Base-by-base conservation (phyloP, 37 sponge, comb jelly and placozoan species). In the Halisarca cf. caerulea region DNA sequence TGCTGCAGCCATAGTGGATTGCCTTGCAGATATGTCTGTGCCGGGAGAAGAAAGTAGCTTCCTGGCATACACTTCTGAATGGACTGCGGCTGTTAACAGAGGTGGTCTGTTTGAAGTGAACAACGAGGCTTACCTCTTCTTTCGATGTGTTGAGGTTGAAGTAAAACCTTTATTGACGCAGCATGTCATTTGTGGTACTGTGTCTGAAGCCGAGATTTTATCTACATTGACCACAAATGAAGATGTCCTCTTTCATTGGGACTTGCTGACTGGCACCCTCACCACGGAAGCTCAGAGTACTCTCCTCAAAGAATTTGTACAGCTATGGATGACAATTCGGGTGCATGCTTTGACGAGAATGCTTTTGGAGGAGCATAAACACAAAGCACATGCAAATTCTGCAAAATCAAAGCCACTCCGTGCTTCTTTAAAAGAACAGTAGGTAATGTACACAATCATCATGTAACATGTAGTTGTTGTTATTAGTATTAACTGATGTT, bases 171-270 rank as follows among this genome's bases (percentile, higher is more conserved):
- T 38, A 38, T 37, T 74, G 1, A 40, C 38, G 36, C 38, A 32
- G 5, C 45, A 74, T 74, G 77, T 74, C 41, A 42, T 44, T 6
- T 3, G 77, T 74, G 77, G 77, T n/a, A 74, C 77, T 74, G 77
- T 74, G 8, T 44, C 44, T 23, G 45, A 74, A 44, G 77, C 45
- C 38, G 77, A 74, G 77, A 4, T 74, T 23, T 42, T 74, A 44
- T 41, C 42, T 41, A 41, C 77, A 41, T 3, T 41, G 38, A 41
- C n/a, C 44, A 41, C 2, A 23, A 40, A 74, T 74, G 77, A 74
- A 74, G 77, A 74, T 74, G 77, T 74, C 11, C 44, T 74, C 39
- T 74, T 74, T 38, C 77, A 74, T 74, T 74, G 77, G 77, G 77
- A 74, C 45, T 1, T 43, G 41, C 44, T 74, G 41, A 74, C 77